phyloP scores from a whole-genome alignment of 2,797 vertebrate species.

The Agapornis canus region DNA sequence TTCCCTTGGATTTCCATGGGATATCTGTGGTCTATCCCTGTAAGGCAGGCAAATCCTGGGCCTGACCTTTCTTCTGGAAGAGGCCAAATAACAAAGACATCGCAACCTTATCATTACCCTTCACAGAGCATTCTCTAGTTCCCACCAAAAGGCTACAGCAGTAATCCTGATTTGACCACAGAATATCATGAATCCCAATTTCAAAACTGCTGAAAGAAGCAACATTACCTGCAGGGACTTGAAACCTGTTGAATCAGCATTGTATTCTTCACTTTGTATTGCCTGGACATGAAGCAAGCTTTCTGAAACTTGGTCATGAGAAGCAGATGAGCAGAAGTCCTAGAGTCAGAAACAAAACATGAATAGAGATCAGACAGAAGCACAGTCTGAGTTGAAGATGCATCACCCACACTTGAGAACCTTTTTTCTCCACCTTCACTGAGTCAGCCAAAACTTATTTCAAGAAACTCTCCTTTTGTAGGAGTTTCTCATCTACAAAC shows the following conservation, averaged over 20 bases:
- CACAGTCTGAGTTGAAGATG: background rate
- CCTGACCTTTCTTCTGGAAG: background rate
- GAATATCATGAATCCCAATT: background rate
- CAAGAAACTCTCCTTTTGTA: background rate
- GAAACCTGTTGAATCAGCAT: background rate
- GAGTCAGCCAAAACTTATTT: background rate
- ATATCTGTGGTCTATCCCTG: background rate
- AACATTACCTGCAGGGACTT: background rate
- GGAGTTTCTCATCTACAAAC: background rate
- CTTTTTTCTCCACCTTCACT: background rate
- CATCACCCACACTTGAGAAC: background rate
- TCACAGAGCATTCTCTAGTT: background rate
- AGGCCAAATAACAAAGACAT: background rate
- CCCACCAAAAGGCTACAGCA: background rate
- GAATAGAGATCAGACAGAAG: background rate
- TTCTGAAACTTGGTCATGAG: background rate
- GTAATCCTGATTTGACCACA: background rate
- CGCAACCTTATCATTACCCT: rapidly evolving
- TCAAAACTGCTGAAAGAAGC: background rate
- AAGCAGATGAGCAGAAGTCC: background rate
- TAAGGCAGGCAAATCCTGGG: background rate
- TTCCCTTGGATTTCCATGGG: background rate
- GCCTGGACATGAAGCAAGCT: background rate
- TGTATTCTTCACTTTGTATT: rapidly evolving
- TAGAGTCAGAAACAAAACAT: background rate